A percentile compares a stretch with the other conserved stretches of the same genome.
These are phyloP conservation scores for Eurypyga helias DNA, from an alignment of 2,113 vertebrate genomes.

Conservation along the genomic window DNA sequence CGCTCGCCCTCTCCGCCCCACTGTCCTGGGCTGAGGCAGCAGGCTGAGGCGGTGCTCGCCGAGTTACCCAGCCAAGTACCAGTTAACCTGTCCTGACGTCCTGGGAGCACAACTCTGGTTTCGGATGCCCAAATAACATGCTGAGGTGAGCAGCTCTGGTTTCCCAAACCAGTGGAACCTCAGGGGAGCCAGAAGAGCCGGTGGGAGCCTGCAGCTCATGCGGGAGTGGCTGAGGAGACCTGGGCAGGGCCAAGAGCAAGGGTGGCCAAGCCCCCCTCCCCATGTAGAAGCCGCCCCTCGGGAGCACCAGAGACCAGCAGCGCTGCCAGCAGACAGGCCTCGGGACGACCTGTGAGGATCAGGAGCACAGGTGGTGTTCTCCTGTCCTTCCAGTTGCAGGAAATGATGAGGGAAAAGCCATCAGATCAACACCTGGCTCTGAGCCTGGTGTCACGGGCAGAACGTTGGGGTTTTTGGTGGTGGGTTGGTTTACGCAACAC, in stretches of 20 bases:
- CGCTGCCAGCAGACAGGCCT: no score
- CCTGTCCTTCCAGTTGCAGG: no score
- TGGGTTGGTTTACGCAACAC: no score
- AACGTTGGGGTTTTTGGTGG: no score
- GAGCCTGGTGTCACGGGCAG: no score
- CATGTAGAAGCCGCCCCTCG: not conserved
- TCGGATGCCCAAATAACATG: not conserved
- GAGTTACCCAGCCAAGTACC: not conserved
- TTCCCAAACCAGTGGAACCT: not conserved
- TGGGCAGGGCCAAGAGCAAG: not conserved
- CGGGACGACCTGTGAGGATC: no score
- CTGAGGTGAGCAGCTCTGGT: accelerated
- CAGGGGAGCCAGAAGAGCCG: not conserved
- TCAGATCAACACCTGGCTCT: no score
- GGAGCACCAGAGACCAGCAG: not conserved
- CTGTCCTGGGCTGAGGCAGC: not conserved
- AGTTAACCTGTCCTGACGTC: not conserved
- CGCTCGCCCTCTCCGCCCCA: accelerated
- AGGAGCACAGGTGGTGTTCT: no score
- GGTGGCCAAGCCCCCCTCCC: not conserved
- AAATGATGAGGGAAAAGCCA: no score
- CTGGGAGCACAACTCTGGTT: not conserved
- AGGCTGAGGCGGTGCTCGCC: accelerated
- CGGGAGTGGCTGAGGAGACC: not conserved
- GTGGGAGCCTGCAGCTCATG: not conserved